A percentile compares a stretch with the other conserved stretches of the same genome.
phyloP scores from a whole-genome alignment of 37 sponge, comb jelly and placozoan genomes.

The Amphimedon queenslandica region DNA sequence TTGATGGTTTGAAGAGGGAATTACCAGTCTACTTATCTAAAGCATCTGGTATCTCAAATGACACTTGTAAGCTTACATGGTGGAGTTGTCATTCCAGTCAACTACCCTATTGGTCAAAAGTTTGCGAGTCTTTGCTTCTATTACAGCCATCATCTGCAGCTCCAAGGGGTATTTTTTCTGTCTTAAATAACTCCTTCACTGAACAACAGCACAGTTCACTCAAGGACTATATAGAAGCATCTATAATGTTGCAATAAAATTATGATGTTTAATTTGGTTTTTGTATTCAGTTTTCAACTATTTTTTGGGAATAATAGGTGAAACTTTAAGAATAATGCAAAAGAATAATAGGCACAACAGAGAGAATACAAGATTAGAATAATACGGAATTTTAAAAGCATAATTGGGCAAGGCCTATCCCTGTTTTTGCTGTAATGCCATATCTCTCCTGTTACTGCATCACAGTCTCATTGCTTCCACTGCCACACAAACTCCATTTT shows the following conservation, averaged over 20 bases:
- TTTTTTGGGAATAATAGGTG: constrained; percentile 18
- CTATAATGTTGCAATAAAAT: constrained; percentile 25
- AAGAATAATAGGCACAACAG: too few relatives aligned
- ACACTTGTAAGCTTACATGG: constrained; percentile 17
- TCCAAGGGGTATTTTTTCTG: constrained; percentile 15
- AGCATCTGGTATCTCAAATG: background rate
- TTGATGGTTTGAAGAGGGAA: constrained; percentile 15
- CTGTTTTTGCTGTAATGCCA: too few relatives aligned
- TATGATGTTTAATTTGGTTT: constrained; percentile 9
- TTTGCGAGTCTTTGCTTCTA: background rate
- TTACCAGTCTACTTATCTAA: constrained; percentile 12
- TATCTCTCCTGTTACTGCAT: too few relatives aligned
- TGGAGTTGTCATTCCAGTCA: constrained; percentile 8
- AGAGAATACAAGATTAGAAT: too few relatives aligned
- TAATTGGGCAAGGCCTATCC: too few relatives aligned
- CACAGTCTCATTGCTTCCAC: too few relatives aligned
- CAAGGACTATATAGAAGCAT: constrained; percentile 12
- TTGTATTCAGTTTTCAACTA: background rate
- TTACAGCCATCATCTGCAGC: constrained; percentile 38
- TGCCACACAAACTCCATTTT: too few relatives aligned
- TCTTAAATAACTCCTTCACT: constrained; percentile 13
- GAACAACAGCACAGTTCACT: constrained; percentile 9
- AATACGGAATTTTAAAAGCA: too few relatives aligned
- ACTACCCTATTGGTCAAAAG: constrained; percentile 25
- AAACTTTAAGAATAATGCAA: too few relatives aligned